phyloP scores from a whole-genome alignment of 2,797 vertebrate species.

The Enteromius anoplus region DNA sequence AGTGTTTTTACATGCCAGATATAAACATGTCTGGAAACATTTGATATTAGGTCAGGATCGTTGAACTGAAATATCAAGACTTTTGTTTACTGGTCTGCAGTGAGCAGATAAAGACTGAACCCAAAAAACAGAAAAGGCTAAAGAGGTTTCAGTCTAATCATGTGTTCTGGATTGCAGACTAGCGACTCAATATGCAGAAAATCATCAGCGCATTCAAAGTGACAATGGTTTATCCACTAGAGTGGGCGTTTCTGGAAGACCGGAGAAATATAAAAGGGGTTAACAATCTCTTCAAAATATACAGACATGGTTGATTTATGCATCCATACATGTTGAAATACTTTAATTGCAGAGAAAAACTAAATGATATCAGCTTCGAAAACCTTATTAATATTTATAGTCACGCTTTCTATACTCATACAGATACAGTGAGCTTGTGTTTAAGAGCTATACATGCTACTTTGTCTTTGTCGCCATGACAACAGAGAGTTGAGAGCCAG shows the following conservation, averaged over 20 bases:
- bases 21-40: background rate
- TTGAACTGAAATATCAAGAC: slow-evolving; percentile 4
- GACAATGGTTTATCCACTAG: slow-evolving; percentile 17
- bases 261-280: slow-evolving; percentile 13
- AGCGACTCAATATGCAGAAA: background rate
- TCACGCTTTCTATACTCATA: slow-evolving; percentile 50
- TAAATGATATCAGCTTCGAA: slow-evolving; percentile 1
- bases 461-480: slow-evolving; percentile 76
- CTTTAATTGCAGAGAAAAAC: slow-evolving; percentile 2
- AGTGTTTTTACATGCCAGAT: background rate
- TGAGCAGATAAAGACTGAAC: slow-evolving; percentile 8
- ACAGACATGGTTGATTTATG: background rate
- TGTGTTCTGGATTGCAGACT: slow-evolving; percentile 31
- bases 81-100: background rate
- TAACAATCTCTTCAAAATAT: slow-evolving; percentile 21
- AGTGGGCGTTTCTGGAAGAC: slow-evolving; percentile 39
- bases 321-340: slow-evolving; percentile 12
- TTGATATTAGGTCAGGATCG: slow-evolving; percentile 16
- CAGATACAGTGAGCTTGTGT: slow-evolving; percentile 70
- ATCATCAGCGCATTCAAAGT: slow-evolving; percentile 14
- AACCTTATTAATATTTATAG: slow-evolving; percentile 77
- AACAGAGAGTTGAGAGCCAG: slow-evolving; percentile 69
- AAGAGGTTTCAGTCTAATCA: slow-evolving; percentile 29
- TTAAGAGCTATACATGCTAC: slow-evolving; percentile 56
- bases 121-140: slow-evolving; percentile 10